A percentile compares a stretch with the other conserved stretches of the same genome.
These are phyloP conservation scores for Sesamia inferens DNA, from an alignment of 2,888 invertebrate species.

Conservation along the genomic window DNA sequence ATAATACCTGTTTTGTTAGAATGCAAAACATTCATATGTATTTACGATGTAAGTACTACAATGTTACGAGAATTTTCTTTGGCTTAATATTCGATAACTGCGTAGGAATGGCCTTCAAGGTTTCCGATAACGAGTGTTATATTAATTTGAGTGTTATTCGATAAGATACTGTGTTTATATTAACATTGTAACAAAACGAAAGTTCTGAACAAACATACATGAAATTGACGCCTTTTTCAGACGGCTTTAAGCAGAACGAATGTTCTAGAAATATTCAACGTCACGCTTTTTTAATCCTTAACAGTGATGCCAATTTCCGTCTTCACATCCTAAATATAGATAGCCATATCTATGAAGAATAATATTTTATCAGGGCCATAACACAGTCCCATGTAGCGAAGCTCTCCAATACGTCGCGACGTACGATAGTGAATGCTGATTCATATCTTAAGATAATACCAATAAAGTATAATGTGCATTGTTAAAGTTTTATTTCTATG, in stretches of 20 bases:
- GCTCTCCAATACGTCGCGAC: neutral
- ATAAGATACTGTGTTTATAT: neutral
- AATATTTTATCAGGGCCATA: neutral
- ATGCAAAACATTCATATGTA: neutral
- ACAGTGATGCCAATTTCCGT: no score
- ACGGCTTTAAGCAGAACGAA: neutral
- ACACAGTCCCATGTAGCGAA: neutral
- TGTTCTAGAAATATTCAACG: neutral
- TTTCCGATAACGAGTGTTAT: slow-evolving; percentile 21
- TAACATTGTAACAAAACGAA: neutral
- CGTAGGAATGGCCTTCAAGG: slow-evolving; percentile 18
- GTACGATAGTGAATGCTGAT: neutral
- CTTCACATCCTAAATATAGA: neutral
- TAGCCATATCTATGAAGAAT: neutral
- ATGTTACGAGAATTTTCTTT: slow-evolving; percentile 4
- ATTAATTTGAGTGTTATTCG: slow-evolving; percentile 19
- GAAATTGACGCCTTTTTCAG: neutral
- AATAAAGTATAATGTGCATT: slow-evolving; percentile 14
- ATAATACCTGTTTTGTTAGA: no score
- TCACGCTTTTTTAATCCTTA: neutral
- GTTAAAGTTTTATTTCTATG: slow-evolving; percentile 2
- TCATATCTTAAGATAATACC: slow-evolving; percentile 11
- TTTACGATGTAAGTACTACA: neutral
- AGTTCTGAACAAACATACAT: neutral
- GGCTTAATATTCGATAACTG: slow-evolving; percentile 5